Base-by-base conservation (phyloP, 2,113 vertebrate species). In the Chaetura pelagica region DNA sequence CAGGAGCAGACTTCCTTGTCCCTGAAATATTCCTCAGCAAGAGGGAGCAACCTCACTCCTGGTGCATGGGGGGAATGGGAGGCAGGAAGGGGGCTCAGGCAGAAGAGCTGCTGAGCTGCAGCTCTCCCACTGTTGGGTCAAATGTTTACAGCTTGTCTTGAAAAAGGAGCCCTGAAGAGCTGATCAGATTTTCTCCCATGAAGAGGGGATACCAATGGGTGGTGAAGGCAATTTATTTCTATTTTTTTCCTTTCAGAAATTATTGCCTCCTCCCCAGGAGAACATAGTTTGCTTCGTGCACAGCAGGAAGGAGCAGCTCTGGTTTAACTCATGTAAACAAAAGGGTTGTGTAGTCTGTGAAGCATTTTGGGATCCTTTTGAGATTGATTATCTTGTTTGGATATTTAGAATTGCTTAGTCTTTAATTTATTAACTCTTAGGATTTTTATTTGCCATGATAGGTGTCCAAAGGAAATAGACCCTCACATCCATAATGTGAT, bases 381-480 rank as follows among this genome's bases (percentile, higher is more conserved):
- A 75, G 40, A 35, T 72, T 12, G 66, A 57, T 57, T 54, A 4
- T n/a, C 9, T 48, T 77, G 62, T 57, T 54, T 72, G 61, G 49
- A 18, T 88, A 49, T 77, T 91, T 88, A 51, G 89, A 92, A 82
- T 35, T n/a, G 34, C 26, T 88, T 74, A 54, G 21, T 72, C 27
- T 77, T 62, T 40, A 17, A 26, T 80, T 76, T 54, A 59, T 51
- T 93, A 75, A 72, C 44, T 78, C 27, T 57, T 49, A 46, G 7
- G 8, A 19, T 74, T 89, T 94, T 59, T 67, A 49, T 94, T 82
- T 96, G 26, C 84, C 4, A 2, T 54, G 34, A 67, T 81, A 99
- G 99, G 92, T 99, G 99, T 92, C 99, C 99, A 30, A 99, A 99
- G 96, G 99, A 99, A 96, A 99, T 99, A 94, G 98, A 98, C 6